Evolutionary conservation across 1,140 invertebrate species (phyloP).

Genomic region (Leptopilina clavipes): DNA sequence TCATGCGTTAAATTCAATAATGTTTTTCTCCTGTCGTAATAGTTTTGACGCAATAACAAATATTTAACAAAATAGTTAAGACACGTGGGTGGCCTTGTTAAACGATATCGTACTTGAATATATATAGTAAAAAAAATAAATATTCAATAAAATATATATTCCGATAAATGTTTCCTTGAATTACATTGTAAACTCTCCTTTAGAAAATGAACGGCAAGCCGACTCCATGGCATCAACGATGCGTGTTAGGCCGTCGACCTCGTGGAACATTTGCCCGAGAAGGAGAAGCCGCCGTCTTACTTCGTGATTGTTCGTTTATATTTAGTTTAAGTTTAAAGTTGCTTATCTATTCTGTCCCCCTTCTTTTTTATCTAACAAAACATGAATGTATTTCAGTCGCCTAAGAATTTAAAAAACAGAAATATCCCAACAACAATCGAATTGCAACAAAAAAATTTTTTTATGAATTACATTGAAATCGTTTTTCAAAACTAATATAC

Average conservation of each 20-base stretch:
- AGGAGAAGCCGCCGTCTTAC: constrained; percentile 53
- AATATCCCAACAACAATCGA: not conserved
- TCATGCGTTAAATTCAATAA: no score
- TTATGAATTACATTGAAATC: no score
- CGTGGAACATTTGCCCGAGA: constrained; percentile 66
- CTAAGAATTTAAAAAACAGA: not conserved
- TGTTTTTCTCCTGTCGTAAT: no score
- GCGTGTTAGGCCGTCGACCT: constrained; percentile 71
- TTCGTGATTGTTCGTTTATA: constrained; percentile 63
- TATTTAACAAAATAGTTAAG: no score
- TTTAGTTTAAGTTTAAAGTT: constrained; percentile 53
- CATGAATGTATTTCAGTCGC: not conserved
- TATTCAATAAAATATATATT: not conserved
- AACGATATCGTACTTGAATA: not conserved
- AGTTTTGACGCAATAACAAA: no score
- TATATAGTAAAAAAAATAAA: not conserved
- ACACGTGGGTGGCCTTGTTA: not conserved
- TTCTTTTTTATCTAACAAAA: constrained; percentile 36
- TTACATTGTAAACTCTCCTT: constrained; percentile 32
- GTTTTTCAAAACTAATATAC: no score
- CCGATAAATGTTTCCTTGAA: constrained; percentile 1
- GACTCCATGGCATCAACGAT: constrained; percentile 69
- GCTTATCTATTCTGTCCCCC: constrained; percentile 65
- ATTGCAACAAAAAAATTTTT: no score
- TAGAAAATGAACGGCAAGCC: constrained; percentile 54